phyloP scores from a whole-genome alignment of 1,140 invertebrate genomes.

The Ylistrum balloti region DNA sequence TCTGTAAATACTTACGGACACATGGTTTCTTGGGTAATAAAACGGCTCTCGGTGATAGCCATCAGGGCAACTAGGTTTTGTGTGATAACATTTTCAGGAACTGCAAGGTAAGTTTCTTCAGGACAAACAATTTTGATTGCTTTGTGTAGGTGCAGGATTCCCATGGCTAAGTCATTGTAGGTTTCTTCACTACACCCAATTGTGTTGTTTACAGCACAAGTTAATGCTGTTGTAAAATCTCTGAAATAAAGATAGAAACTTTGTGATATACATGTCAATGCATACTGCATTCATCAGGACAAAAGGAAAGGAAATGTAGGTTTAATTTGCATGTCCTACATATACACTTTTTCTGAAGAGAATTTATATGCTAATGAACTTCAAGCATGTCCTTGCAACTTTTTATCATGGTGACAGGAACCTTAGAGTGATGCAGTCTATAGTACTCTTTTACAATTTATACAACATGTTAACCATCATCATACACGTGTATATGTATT shows the following conservation, averaged over 20 bases:
- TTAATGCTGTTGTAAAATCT: neutral
- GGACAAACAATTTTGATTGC: neutral
- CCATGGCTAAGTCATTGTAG: neutral
- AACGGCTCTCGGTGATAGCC: neutral
- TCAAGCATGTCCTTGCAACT: too few relatives aligned
- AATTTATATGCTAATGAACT: too few relatives aligned
- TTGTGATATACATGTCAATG: too few relatives aligned
- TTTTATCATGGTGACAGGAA: too few relatives aligned
- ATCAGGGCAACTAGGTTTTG: neutral
- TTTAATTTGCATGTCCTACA: too few relatives aligned
- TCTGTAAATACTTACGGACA: constrained; percentile 3
- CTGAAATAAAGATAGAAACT: neutral
- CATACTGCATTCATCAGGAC: too few relatives aligned
- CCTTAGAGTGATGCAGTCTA: too few relatives aligned
- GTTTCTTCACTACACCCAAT: neutral
- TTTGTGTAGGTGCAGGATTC: neutral
- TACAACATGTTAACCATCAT: too few relatives aligned
- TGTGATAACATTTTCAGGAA: neutral
- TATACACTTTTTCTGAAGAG: too few relatives aligned
- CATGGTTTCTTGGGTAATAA: neutral
- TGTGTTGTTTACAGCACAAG: neutral
- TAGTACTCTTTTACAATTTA: too few relatives aligned
- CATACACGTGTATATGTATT: too few relatives aligned
- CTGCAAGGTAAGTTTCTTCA: neutral
- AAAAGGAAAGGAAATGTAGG: too few relatives aligned